A percentile compares a stretch with the other conserved stretches of the same genome.
phyloP scores from a whole-genome alignment of 2,888 invertebrate genomes.

The Hirtodrosophila confusa region DNA sequence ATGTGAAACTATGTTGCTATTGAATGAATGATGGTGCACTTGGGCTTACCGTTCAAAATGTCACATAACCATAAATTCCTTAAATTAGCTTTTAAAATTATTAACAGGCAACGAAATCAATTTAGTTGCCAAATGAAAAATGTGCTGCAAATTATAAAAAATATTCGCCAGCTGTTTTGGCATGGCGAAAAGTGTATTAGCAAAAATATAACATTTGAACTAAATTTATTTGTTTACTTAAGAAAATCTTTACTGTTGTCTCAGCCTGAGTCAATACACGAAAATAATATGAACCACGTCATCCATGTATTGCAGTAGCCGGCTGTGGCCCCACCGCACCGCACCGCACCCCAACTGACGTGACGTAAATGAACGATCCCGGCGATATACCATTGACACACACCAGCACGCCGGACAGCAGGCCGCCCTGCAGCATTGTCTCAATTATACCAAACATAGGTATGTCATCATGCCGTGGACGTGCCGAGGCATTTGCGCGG shows the following conservation, averaged over 20 bases:
- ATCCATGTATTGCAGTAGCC: constrained; percentile 55
- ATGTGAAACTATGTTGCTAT: constrained; percentile 1
- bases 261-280: constrained; percentile 31
- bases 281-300: constrained; percentile 39
- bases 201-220: constrained; percentile 28
- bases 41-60: background rate
- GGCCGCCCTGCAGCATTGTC: constrained; percentile 88
- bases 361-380: constrained; percentile 84
- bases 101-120: constrained; percentile 35
- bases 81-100: constrained; percentile 26
- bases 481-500: constrained; percentile 92
- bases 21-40: too few species aligned
- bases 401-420: constrained; percentile 82
- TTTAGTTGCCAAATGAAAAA: constrained; percentile 22
- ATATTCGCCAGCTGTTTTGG: constrained; percentile 40
- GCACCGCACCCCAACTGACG: constrained; percentile 32
- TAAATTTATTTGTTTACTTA: constrained; percentile 68
- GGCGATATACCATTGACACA: constrained; percentile 82
- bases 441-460: constrained; percentile 87
- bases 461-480: constrained; percentile 92
- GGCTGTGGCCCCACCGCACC: constrained; percentile 39
- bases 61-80: background rate
- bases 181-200: background rate
- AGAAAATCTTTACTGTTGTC: constrained; percentile 28
- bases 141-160: constrained; percentile 31